A percentile compares a stretch with the other conserved stretches of the same genome.
Conservation (phyloP, 2,113 vertebrate genomes). For the Machaerirhynchus nigripectus region DNA sequence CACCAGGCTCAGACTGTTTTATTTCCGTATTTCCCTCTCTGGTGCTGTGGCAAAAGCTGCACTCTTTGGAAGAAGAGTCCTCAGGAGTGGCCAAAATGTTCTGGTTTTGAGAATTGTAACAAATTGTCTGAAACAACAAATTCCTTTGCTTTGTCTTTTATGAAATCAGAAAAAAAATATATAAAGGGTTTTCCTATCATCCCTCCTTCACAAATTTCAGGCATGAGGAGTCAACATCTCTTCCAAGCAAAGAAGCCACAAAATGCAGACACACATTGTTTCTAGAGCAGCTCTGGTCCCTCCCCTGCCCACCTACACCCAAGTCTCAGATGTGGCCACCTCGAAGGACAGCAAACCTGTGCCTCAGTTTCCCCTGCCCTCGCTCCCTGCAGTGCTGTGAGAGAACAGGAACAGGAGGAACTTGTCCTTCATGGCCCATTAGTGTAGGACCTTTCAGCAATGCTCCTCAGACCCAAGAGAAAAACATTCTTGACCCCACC, state of each 20-base stretch:
- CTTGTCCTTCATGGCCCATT: not conserved
- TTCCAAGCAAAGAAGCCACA: not conserved
- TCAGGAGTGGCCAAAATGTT: not conserved
- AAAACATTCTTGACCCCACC: not conserved
- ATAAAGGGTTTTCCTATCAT: not conserved
- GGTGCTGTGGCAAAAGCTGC: not conserved
- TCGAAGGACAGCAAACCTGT: not conserved
- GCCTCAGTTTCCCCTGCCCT: not conserved
- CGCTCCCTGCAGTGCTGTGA: not conserved
- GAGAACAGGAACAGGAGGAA: not conserved
- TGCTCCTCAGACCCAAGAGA: not conserved
- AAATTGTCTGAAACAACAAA: not conserved
- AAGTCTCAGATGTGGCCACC: fast-evolving
- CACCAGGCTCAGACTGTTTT: not conserved
- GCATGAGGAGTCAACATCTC: not conserved
- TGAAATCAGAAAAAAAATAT: not conserved
- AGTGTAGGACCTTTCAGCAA: not conserved
- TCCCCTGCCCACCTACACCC: fast-evolving
- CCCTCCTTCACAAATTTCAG: not conserved
- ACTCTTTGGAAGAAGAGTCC: not conserved
- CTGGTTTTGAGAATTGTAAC: not conserved
- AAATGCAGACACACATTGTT: not conserved
- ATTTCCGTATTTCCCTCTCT: not conserved
- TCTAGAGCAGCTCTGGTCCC: not conserved
- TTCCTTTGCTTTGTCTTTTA: not conserved